A percentile compares a stretch with the other conserved stretches of the same genome.
Evolutionary conservation across 2,888 invertebrate genomes (phyloP).

Genomic region (Plusia festucae): DNA sequence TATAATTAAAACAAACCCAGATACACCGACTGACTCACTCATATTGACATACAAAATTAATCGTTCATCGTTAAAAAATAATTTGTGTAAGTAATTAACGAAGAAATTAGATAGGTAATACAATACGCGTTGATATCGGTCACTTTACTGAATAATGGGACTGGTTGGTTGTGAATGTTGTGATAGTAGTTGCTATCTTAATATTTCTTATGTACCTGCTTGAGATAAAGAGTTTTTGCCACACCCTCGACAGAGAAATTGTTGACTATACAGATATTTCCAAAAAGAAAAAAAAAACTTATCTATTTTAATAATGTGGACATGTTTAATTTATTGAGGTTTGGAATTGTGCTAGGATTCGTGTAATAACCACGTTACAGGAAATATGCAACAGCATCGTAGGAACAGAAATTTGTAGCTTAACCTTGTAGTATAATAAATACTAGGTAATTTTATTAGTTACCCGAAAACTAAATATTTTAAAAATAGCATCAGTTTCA

Average conservation of each 20-base stretch:
- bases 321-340: background rate
- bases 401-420: background rate
- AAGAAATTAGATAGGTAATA: conserved; percentile 5
- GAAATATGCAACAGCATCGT: background rate
- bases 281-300: background rate
- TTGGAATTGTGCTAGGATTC: background rate
- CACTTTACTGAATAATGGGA: background rate
- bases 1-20: conserved; percentile 23
- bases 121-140: background rate
- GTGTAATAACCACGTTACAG: background rate
- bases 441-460: background rate
- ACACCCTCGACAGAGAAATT: background rate
- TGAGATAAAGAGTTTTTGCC: background rate
- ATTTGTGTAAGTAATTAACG: conserved; percentile 11
- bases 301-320: background rate
- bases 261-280: background rate
- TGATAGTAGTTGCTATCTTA: background rate
- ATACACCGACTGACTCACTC: conserved; percentile 18
- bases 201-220: background rate
- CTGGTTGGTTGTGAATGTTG: too few relatives aligned
- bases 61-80: conserved; percentile 11
- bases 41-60: conserved; percentile 25
- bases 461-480: background rate
- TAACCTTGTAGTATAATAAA: background rate
- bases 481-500: background rate